These are phyloP conservation scores for Mercenaria mercenaria DNA, from an alignment of 1,140 invertebrate genomes.

Conservation along the genomic window DNA sequence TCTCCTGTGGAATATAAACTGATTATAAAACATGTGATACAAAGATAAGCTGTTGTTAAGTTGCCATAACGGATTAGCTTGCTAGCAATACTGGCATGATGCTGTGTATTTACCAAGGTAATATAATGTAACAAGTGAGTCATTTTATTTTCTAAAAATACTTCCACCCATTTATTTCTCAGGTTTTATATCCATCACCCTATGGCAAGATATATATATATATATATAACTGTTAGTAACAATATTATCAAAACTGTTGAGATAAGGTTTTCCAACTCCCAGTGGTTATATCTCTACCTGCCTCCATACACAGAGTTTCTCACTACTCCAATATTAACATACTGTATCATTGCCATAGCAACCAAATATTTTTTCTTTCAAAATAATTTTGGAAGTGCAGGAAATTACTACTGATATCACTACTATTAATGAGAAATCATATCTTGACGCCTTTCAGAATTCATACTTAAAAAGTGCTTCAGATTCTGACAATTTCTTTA, in stretches of 20 bases:
- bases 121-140: neutral
- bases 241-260: no score
- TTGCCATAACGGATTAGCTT: conserved; percentile 1
- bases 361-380: neutral
- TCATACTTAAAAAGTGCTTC: no score
- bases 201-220: neutral
- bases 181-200: neutral
- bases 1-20: neutral
- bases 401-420: neutral
- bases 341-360: neutral
- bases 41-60: neutral
- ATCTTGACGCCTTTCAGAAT: neutral
- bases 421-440: neutral
- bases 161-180: neutral
- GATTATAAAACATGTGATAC: neutral
- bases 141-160: neutral
- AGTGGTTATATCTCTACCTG: neutral
- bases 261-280: no score
- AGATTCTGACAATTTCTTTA: no score
- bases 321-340: neutral
- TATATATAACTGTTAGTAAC: no score
- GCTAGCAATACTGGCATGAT: conserved; percentile 51
- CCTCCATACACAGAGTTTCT: neutral
- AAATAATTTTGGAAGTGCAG: neutral
- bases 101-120: neutral